A percentile compares a stretch with the other conserved stretches of the same genome.
phyloP scores from a whole-genome alignment of 2,113 vertebrate genomes.

The Phalacrocorax brasilianus region DNA sequence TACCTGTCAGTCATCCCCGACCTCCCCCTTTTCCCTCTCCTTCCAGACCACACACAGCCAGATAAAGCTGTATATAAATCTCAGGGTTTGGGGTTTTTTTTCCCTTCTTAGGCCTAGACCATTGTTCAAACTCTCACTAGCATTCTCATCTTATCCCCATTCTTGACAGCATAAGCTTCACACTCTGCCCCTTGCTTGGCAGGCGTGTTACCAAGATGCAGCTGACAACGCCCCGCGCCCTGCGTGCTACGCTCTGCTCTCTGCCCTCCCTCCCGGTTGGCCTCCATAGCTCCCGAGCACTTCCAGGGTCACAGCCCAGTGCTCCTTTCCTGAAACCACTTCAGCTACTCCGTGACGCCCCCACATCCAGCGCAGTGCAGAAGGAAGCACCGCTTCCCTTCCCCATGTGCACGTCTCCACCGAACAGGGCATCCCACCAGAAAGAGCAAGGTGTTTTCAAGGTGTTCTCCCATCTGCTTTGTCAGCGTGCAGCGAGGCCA shows the following conservation, averaged over 20 bases:
- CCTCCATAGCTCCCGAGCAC: background rate
- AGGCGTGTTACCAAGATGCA: background rate
- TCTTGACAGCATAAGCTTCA: background rate
- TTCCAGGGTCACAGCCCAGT: background rate
- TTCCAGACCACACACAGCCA: background rate
- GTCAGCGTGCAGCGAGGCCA: background rate
- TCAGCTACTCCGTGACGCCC: background rate
- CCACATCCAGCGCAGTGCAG: background rate
- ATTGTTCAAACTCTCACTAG: background rate
- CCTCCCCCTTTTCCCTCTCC: background rate
- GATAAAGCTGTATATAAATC: background rate
- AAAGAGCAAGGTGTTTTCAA: background rate
- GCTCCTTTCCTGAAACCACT: background rate
- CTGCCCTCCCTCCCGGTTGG: background rate
- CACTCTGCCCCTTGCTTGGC: background rate
- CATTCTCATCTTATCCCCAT: background rate
- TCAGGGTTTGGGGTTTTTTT: background rate
- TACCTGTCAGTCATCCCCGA: background rate
- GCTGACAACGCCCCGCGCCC: background rate
- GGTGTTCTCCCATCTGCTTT: background rate
- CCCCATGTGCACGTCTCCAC: too few relatives aligned
- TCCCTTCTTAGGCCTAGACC: background rate
- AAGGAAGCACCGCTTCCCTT: background rate
- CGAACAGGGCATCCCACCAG: background rate
- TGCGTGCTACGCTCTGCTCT: background rate